These are phyloP conservation scores for Pollenia labialis DNA, from an alignment of 2,888 invertebrate genomes.

Conservation along the genomic window DNA sequence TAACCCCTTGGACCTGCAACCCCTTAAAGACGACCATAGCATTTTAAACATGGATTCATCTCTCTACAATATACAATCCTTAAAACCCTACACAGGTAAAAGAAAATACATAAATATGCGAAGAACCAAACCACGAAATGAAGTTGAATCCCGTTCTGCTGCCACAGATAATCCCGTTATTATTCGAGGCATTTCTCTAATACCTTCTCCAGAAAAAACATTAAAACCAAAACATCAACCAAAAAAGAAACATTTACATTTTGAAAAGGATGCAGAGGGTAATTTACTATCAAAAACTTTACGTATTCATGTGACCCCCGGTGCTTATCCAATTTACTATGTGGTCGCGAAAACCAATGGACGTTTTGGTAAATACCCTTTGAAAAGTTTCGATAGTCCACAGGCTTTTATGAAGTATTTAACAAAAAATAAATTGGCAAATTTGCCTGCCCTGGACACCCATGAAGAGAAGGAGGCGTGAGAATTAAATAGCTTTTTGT, in stretches of 20 bases:
- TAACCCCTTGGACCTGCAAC: slow-evolving; percentile 79
- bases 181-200: slow-evolving; percentile 66
- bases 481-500: neutral
- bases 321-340: slow-evolving; percentile 82
- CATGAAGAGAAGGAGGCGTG: neutral
- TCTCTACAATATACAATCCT: slow-evolving; percentile 79
- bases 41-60: slow-evolving; percentile 78
- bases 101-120: slow-evolving; percentile 78
- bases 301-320: slow-evolving; percentile 80
- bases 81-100: slow-evolving; percentile 73
- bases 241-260: slow-evolving; percentile 79
- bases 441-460: neutral
- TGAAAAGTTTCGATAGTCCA: slow-evolving; percentile 80
- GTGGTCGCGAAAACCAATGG: slow-evolving; percentile 82
- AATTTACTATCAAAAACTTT: slow-evolving; percentile 74
- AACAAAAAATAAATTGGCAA: slow-evolving; percentile 77
- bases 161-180: slow-evolving; percentile 75
- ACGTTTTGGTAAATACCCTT: slow-evolving; percentile 81
- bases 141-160: slow-evolving; percentile 58
- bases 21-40: slow-evolving; percentile 74
- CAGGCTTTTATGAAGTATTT: slow-evolving; percentile 80
- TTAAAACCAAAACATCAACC: slow-evolving; percentile 66
- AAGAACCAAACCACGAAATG: slow-evolving; percentile 61
- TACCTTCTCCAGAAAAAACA: slow-evolving; percentile 76
- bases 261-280: slow-evolving; percentile 73